Base-by-base conservation (phyloP, 2,888 invertebrate species). In the Iselma pallidipennis region DNA sequence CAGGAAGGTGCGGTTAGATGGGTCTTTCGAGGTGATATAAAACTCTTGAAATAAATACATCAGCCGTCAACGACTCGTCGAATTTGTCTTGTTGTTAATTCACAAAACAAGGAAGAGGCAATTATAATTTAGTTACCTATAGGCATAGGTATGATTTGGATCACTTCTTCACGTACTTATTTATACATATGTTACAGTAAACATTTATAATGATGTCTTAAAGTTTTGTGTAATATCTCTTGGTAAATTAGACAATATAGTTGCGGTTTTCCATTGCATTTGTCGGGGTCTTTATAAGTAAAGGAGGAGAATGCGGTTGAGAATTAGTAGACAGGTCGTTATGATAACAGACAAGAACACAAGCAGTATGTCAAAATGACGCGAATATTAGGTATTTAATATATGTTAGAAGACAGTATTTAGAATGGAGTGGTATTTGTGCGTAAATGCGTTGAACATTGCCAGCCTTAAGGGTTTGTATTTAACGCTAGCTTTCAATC, bases 1-100 rank as follows among this genome's bases (percentile, higher is more conserved):
- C 71, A 70, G 68, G 62, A 71, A 71, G 68, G 70, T 71, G 67
- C 62, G 66, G 67, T 66, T 67, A 67, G 58, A 29, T 57, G 57
- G 48, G 25, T 50, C 52, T 57, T 64, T 59, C 37, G 42, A 49
- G 26, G 56, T 60, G 59, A 56, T 59, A 60, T 63, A 59, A 63
- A 63, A 60, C 57, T 45, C 53, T 49, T 49, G 51, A 54, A 53
- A 50, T 29, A 50, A 50, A 29, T 50, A 50, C 28, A 29, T 50
- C 50, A 50, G 25, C 4, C 25, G 50, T 16, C 50, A 50, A 45
- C 45, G 45, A 45, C 45, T 45, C 12, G 45, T 19, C 45, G 45
- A 45, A 45, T 45, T 45, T 12, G 6, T 45, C 21, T 10, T 45
- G 21, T 45, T 21, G 45, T 19, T 45, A 45, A 45, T 45, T 45